These are phyloP conservation scores for Periophthalmodon schlosseri DNA, from an alignment of 2,113 vertebrate genomes.

Conservation along the genomic window DNA sequence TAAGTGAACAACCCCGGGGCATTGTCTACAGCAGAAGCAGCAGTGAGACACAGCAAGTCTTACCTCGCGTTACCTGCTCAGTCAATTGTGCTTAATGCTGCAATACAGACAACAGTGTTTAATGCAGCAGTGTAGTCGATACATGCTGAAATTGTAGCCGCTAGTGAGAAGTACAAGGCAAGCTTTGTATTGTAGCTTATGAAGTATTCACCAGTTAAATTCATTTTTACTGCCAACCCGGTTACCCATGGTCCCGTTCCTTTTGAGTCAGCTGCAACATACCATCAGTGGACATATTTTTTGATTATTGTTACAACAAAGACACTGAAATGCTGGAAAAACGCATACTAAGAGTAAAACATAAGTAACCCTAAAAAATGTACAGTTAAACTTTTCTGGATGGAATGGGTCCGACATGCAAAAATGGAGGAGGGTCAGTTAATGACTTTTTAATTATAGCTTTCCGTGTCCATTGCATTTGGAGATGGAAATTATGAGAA, in stretches of 20 bases:
- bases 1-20: constrained; percentile 37
- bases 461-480: no score
- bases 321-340: background rate
- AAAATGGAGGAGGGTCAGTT: no score
- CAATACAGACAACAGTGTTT: background rate
- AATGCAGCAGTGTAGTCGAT: background rate
- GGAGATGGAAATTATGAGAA: no score
- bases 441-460: no score
- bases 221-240: background rate
- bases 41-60: background rate
- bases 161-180: background rate
- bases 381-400: no score
- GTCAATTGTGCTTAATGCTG: background rate
- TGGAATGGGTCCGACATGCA: no score
- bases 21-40: constrained; percentile 13
- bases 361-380: no score
- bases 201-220: background rate
- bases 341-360: background rate
- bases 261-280: background rate
- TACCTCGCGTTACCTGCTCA: background rate
- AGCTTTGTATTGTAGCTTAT: background rate
- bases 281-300: background rate
- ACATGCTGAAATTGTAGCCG: background rate
- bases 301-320: background rate
- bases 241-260: background rate